A percentile compares a stretch with the other conserved stretches of the same genome.
phyloP scores from a whole-genome alignment of 2,797 vertebrate genomes.

The Bufotes viridis region DNA sequence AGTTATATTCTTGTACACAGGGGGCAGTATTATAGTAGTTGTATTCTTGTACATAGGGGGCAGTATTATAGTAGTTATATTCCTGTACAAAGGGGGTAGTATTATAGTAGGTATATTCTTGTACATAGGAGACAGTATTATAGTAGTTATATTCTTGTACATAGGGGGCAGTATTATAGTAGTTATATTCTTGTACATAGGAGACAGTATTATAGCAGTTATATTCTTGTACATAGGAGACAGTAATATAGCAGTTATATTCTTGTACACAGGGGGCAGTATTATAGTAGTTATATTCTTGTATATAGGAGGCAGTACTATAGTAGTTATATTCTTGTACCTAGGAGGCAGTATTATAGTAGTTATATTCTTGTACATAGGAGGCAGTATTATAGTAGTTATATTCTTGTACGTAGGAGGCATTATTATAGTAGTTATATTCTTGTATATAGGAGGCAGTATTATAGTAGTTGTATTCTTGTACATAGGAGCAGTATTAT shows the following conservation, averaged over 20 bases:
- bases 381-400: too few relatives aligned
- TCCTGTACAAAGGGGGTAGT: background rate
- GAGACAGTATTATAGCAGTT: background rate
- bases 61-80: constrained; percentile 10
- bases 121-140: background rate
- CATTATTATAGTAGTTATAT: constrained; percentile 2
- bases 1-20: background rate
- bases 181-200: background rate
- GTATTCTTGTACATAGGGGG: background rate
- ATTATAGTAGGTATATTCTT: background rate
- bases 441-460: background rate
- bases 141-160: background rate
- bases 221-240: background rate
- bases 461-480: background rate
- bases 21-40: background rate
- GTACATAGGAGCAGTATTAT: background rate
- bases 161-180: background rate
- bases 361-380: background rate
- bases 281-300: too few relatives aligned
- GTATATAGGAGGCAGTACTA: too few relatives aligned
- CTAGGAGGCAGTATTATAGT: background rate
- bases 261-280: background rate
- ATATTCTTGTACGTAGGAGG: background rate
- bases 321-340: background rate
- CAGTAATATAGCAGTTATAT: constrained; percentile 1